Percentiles rank a stretch among this genome's conserved stretches.
phyloP scores from a whole-genome alignment of 2,113 vertebrate species.

The Ranitomeya imitator region DNA sequence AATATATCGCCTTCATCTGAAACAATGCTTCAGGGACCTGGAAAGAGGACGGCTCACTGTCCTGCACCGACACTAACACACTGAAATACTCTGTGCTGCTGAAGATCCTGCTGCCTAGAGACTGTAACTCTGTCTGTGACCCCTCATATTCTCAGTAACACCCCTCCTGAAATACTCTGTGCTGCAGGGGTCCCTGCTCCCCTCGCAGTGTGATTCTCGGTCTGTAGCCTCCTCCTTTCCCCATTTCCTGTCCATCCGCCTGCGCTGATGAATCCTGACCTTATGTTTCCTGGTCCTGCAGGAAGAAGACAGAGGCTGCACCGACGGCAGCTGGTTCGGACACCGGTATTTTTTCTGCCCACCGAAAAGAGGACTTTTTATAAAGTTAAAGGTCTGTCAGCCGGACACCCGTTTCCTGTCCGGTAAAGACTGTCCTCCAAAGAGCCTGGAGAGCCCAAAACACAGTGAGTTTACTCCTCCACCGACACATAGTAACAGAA shows the following conservation, averaged over 20 bases:
- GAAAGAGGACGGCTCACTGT: too few species aligned
- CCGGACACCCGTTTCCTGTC: constrained; percentile 74
- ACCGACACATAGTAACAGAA: too few species aligned
- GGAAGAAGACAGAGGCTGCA: constrained; percentile 76
- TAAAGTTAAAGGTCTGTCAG: constrained; percentile 75
- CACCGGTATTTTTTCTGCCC: constrained; percentile 72
- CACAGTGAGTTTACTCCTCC: constrained; percentile 51
- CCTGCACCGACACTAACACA: too few species aligned
- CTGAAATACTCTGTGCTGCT: neutral
- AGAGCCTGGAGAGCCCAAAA: rapidly evolving
- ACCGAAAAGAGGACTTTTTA: constrained; percentile 74
- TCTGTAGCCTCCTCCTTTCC: neutral
- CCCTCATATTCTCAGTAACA: neutral
- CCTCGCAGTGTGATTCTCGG: too few species aligned
- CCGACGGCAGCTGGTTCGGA: constrained; percentile 71
- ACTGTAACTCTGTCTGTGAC: too few species aligned
- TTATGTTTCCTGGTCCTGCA: constrained; percentile 34
- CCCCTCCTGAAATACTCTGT: neutral
- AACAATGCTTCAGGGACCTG: too few species aligned
- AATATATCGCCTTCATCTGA: neutral
- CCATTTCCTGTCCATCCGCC: too few species aligned
- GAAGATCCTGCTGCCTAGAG: neutral
- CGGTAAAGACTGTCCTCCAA: rapidly evolving
- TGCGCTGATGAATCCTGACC: neutral
- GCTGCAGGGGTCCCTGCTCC: neutral